Evolutionary conservation across 2,888 invertebrate species (phyloP).

Genomic region (Hyposoter didymator): DNA sequence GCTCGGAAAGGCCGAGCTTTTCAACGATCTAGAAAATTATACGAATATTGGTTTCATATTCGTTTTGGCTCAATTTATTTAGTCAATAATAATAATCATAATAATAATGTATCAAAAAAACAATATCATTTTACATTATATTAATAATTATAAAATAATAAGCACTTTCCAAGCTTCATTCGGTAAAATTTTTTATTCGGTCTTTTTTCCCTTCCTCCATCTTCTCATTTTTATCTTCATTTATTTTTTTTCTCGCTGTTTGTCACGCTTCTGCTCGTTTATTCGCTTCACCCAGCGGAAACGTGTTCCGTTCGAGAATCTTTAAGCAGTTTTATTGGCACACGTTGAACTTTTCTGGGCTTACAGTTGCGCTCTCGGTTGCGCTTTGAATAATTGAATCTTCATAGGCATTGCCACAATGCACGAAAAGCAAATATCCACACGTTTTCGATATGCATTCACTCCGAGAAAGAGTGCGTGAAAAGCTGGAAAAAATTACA

Average conservation of each 20-base stretch:
- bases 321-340: constrained; percentile 39
- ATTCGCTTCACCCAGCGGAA: constrained; percentile 36
- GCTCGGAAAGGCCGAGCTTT: no score
- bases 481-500: neutral
- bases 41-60: no score
- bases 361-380: constrained; percentile 57
- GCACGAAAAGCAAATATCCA: constrained; percentile 2
- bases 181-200: constrained; percentile 66
- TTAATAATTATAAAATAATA: neutral
- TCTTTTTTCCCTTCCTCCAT: constrained; percentile 58
- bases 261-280: constrained; percentile 60
- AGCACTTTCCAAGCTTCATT: constrained; percentile 46
- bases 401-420: constrained; percentile 53
- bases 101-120: neutral
- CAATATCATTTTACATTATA: neutral
- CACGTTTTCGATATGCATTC: neutral
- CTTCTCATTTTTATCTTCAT: constrained; percentile 67
- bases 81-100: neutral
- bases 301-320: constrained; percentile 37
- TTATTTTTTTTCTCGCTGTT: constrained; percentile 68
- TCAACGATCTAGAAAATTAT: no score
- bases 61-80: neutral
- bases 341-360: constrained; percentile 48
- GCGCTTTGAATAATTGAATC: constrained; percentile 65
- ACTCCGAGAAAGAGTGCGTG: neutral